Conservation (phyloP, 2,797 vertebrate genomes). For the Poeciliopsis turneri region DNA sequence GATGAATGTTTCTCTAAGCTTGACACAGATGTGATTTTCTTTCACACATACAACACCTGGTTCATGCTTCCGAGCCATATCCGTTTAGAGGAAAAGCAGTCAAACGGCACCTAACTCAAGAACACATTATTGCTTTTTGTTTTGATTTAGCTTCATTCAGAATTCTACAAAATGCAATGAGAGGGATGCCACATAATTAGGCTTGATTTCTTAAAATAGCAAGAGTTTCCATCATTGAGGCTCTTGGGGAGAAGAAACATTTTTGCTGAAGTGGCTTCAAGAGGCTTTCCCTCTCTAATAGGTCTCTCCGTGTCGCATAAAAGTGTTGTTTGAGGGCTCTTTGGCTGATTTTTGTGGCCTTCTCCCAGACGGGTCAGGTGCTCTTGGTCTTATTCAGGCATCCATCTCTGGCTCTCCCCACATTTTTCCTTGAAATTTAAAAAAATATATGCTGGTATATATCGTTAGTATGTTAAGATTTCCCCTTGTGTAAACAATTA, state of each 20-base stretch:
- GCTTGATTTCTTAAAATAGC: constrained; percentile 5
- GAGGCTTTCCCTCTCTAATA: constrained; percentile 15
- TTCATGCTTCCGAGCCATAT: constrained; percentile 38
- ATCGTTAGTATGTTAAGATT: background rate
- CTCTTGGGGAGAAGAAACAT: constrained; percentile 23
- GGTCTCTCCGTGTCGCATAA: constrained; percentile 42
- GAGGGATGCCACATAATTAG: constrained; percentile 6
- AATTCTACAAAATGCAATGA: constrained; percentile 4
- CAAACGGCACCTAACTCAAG: constrained; percentile 1
- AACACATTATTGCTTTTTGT: background rate
- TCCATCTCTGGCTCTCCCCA: constrained; percentile 39
- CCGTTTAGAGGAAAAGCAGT: constrained; percentile 17
- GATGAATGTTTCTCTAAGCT: constrained; percentile 32
- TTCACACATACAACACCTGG: constrained; percentile 18
- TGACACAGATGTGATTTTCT: constrained; percentile 53
- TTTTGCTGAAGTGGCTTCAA: constrained; percentile 35
- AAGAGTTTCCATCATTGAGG: constrained; percentile 20
- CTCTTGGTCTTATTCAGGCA: constrained; percentile 40
- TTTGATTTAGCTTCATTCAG: background rate
- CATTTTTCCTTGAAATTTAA: constrained; percentile 18
- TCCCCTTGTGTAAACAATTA: background rate
- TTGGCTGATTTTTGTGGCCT: constrained; percentile 57
- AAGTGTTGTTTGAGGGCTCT: constrained; percentile 51
- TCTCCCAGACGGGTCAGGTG: constrained; percentile 55
- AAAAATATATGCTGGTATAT: too few species aligned